Evolutionary conservation across 2,888 invertebrate species (phyloP).

Genomic region (Rhaphigaster nebulosa): DNA sequence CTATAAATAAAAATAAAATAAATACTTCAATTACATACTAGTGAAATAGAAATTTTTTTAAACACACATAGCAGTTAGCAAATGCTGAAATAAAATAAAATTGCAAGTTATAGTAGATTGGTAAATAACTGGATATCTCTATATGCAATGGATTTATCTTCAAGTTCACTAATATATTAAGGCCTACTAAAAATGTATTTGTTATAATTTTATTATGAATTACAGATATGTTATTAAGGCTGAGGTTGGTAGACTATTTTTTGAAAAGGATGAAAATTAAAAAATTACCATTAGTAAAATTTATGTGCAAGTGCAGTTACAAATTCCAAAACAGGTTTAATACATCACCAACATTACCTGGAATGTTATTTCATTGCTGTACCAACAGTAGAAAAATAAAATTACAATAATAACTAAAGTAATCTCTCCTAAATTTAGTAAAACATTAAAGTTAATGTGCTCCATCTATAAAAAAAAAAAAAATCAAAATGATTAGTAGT

Average conservation of each 20-base stretch:
- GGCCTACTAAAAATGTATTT: not conserved
- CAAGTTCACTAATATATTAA: not conserved
- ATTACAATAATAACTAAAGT: slow-evolving; percentile 55
- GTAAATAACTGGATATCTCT: not conserved
- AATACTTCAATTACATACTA: not conserved
- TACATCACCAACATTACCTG: slow-evolving; percentile 54
- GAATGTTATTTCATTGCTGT: slow-evolving; percentile 62
- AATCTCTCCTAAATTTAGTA: slow-evolving; percentile 59
- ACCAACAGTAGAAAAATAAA: slow-evolving; percentile 62
- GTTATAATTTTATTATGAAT: not conserved
- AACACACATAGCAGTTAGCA: not conserved
- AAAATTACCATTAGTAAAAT: not conserved
- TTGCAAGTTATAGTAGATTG: not conserved
- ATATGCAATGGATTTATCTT: not conserved
- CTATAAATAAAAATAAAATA: slow-evolving; percentile 34
- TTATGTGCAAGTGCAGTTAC: not conserved
- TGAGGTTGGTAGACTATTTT: not conserved
- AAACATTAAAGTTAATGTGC: slow-evolving; percentile 52
- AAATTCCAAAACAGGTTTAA: not conserved
- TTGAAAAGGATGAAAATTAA: not conserved
- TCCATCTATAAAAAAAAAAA: slow-evolving; percentile 44
- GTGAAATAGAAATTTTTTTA: not conserved
- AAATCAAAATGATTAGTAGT: not conserved
- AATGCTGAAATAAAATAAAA: not conserved
- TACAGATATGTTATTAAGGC: not conserved